Evolutionary conservation across 2,113 vertebrate species (phyloP), one percentile per base, ranked within the genome.

Genomic region (Sphaerodactylus townsendi): DNA sequence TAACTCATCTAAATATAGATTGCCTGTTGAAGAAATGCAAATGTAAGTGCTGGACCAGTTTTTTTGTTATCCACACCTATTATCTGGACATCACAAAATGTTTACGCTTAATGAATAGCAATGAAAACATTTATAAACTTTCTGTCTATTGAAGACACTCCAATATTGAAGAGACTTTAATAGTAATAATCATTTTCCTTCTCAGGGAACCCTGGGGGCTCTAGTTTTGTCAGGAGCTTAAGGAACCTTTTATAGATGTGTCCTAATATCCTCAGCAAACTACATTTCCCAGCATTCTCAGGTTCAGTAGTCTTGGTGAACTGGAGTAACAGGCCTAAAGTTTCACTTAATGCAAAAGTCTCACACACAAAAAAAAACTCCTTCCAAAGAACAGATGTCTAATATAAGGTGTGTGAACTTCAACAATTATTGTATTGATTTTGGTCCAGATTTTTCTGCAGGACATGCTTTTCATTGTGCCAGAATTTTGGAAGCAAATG

Each of bases 11-110:
- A 92, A 93, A 93, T 92, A 85, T 86, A 90, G 81, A 72, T 82
- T 91, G 77, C 88, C 89, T 93, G 70, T 82, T 79, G 82, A 93
- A 90, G 92, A 89, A 92, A 93, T 64, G 87, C 85, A 89, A 91
- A 89, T 68, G 70, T 79, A 81, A 92, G 79, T 79, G 86, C 33
- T 84, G 83, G 74, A 73, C 77, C 83, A 87, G 78, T 89, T 79
- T 77, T n/a, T 66, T 76, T 68, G 82, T 80, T 74, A 90, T 90
- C 88, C 65, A 82, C 39, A 64, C 77, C 74, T 85, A 76, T 88
- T 88, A 84, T 83, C 74, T 71, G 69, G 74, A 86, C 75, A 64
- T 23, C 85, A 73, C 81, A 71, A 90, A 90, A 92, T 85, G 13
- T 90, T 48, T 53, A 50, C 14, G 25, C 35, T 19, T 23, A 75